Evolutionary conservation across 1,140 invertebrate genomes (phyloP).

Genomic region (Caenorhabditis brenneri): DNA sequence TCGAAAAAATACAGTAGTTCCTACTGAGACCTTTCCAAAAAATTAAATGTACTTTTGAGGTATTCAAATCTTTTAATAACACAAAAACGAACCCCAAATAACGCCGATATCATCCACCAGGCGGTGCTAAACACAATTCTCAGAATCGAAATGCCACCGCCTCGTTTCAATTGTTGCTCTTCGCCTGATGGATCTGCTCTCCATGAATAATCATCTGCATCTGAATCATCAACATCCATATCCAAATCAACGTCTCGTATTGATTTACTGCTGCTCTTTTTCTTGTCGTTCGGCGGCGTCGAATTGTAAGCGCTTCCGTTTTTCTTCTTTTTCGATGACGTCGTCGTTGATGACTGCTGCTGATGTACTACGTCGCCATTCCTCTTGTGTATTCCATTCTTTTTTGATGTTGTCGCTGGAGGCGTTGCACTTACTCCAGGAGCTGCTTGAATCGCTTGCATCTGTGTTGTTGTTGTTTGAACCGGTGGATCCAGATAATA

Average conservation of each 20-base stretch:
- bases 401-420: background rate
- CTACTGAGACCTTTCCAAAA: background rate
- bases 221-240: conserved; percentile 8
- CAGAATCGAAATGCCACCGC: background rate
- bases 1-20: too few relatives aligned
- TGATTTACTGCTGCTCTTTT: conserved; percentile 6
- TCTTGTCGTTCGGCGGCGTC: conserved; percentile 16
- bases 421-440: background rate
- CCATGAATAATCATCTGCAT: conserved; percentile 17
- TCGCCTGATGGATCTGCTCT: background rate
- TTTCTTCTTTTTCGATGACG: background rate
- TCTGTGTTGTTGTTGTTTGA: background rate
- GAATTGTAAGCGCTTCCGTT: conserved; percentile 11
- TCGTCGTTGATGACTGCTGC: background rate
- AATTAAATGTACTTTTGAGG: too few relatives aligned
- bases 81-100: background rate
- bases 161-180: background rate
- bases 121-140: background rate
- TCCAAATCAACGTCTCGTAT: conserved; percentile 3
- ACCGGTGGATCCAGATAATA: conserved; percentile 28
- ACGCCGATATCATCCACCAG: background rate
- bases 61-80: too few relatives aligned
- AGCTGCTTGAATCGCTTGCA: conserved; percentile 16
- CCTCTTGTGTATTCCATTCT: conserved; percentile 21
- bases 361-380: conserved; percentile 13